These are phyloP conservation scores for Neopipo cinnamomea DNA, from an alignment of 2,113 vertebrate genomes.

Conservation along the genomic window DNA sequence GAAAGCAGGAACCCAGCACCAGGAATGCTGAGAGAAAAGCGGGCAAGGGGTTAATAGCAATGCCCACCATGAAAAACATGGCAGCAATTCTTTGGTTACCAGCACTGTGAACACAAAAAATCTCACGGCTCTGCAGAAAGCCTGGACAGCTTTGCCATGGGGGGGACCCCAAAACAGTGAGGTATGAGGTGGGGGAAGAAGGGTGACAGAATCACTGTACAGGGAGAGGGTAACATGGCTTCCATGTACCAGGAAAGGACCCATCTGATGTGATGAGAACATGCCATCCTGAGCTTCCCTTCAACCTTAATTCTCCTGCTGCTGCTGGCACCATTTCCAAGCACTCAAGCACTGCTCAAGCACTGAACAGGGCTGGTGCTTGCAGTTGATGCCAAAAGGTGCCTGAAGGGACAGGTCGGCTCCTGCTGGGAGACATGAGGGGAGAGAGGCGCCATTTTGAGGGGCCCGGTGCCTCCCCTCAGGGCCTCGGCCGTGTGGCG, in stretches of 20 bases:
- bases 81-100: neutral
- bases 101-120: neutral
- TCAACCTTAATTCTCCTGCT: neutral
- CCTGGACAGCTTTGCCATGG: neutral
- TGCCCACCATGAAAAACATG: neutral
- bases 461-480: rapidly evolving
- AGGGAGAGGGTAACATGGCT: neutral
- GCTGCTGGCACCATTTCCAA: neutral
- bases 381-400: rapidly evolving
- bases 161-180: neutral
- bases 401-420: rapidly evolving
- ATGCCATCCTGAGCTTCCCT: neutral
- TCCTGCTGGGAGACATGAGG: neutral
- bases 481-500: rapidly evolving
- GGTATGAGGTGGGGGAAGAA: neutral
- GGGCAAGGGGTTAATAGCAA: neutral
- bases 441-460: neutral
- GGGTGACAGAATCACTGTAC: neutral
- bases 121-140: neutral
- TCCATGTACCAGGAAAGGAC: rapidly evolving
- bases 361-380: neutral
- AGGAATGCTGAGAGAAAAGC: neutral
- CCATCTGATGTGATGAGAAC: neutral
- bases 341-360: neutral
- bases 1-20: neutral